Evolutionary conservation across 2,888 invertebrate species (phyloP).

Genomic region (Halocaridina rubra): DNA sequence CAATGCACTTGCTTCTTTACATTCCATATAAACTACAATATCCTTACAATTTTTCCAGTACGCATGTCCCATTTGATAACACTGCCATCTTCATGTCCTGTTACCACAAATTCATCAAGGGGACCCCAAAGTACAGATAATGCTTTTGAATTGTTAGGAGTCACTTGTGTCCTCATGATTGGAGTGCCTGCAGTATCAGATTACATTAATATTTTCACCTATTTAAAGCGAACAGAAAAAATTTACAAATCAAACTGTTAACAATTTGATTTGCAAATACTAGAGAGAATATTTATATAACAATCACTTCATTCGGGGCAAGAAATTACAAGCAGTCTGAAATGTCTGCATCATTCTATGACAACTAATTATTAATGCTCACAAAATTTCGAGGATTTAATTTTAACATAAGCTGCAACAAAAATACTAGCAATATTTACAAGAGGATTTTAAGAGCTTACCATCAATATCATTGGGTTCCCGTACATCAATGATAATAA

Average conservation of each 20-base stretch:
- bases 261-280: too few species aligned
- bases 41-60: slow-evolving; percentile 73
- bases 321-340: too few species aligned
- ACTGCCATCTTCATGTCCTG: slow-evolving; percentile 94
- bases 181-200: slow-evolving; percentile 75
- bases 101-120: slow-evolving; percentile 89
- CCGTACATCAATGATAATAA: slow-evolving; percentile 77
- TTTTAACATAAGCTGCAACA: too few species aligned
- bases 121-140: slow-evolving; percentile 95
- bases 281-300: background rate
- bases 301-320: too few species aligned
- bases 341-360: too few species aligned
- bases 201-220: too few species aligned
- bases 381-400: background rate
- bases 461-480: slow-evolving; percentile 53
- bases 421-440: too few species aligned
- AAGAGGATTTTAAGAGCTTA: too few species aligned
- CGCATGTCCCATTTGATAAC: slow-evolving; percentile 93
- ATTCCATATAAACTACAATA: too few species aligned
- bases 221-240: background rate
- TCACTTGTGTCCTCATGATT: slow-evolving; percentile 82
- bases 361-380: too few species aligned
- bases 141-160: slow-evolving; percentile 79
- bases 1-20: too few species aligned
- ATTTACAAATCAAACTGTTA: too few species aligned